Evolutionary conservation across 2,797 vertebrate genomes (phyloP), one percentile per base, ranked within the genome.

Genomic region (Enteromius unitaeniatus): DNA sequence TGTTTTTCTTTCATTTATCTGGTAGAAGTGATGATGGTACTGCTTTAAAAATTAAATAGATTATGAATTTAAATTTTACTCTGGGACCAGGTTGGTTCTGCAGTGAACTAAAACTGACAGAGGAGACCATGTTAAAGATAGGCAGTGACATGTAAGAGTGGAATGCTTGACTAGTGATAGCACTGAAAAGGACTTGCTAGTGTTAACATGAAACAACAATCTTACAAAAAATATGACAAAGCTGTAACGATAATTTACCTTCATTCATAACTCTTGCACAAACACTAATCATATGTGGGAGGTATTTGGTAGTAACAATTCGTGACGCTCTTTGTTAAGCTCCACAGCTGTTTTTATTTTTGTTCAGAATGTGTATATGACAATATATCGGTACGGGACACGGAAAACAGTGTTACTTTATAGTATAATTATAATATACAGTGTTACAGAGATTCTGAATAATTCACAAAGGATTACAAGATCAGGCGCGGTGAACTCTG

Each of bases 51-150:
- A 40, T 1, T 6, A 14, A 45, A 83, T n/a, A 17, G 1, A 60
- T 23, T 28, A 13, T 40, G 2, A 72, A 51, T 2, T 1, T 45
- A 15, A 37, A 13, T 4, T 21, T 69, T 13, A 42, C 42, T 23
- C 55, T 15, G 45, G 34, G 23, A 74, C 28, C 9, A 14, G 13
- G n/a, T 21, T 65, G 68, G 60, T 17, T 58, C 55, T 81, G 49
- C 60, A 34, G 34, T 58, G 40, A 62, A 47, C 58, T 78, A 75
- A 79, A 86, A 75, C 68, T 47, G 78, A 84, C 21, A 73, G 7
- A 26, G 40, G 42, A 84, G 37, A 45, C 60, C 40, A 67, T 62
- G 84, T 82, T 88, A 88, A 86, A 86, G 65, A 88, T 85, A 88
- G 85, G 40, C 77, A 68, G 17, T 83, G 81, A 86, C 68, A 65